Percentiles rank a stretch among this genome's conserved stretches.
Evolutionary conservation across 2,113 vertebrate species (phyloP).

Genomic region (Oriolus oriolus): DNA sequence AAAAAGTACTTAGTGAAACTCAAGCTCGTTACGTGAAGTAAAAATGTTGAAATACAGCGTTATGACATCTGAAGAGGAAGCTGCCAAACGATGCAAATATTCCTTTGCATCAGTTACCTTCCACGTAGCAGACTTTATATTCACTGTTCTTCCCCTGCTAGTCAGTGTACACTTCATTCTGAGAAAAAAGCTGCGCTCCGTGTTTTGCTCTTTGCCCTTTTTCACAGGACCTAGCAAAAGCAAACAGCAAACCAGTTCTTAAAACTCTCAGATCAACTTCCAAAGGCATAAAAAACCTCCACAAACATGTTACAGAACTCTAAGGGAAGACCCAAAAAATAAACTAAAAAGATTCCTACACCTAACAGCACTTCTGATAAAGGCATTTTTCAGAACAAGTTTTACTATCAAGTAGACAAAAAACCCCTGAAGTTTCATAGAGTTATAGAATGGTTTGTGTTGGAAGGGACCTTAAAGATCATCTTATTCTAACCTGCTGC

Average conservation of each 20-base stretch:
- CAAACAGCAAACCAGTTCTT: conserved; percentile 28
- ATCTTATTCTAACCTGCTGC: accelerated
- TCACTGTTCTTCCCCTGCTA: conserved; percentile 94
- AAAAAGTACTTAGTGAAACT: neutral
- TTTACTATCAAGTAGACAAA: neutral
- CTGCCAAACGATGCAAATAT: neutral
- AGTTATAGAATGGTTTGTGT: neutral
- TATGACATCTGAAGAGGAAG: conserved; percentile 25
- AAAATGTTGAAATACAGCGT: conserved; percentile 18
- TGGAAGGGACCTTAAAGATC: neutral
- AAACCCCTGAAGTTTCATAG: neutral
- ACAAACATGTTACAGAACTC: accelerated
- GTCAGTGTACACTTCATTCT: conserved; percentile 98
- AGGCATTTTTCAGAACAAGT: neutral
- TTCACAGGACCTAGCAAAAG: conserved; percentile 82
- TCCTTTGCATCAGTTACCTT: conserved; percentile 77
- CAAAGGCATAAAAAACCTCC: neutral
- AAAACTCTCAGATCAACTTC: neutral
- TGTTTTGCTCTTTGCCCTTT: conserved; percentile 88
- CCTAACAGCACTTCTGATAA: neutral
- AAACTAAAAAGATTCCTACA: neutral
- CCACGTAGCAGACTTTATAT: conserved; percentile 97
- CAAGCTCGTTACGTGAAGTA: neutral
- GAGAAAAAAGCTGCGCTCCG: conserved; percentile 91
- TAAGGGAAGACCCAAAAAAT: neutral